Evolutionary conservation across 2,113 vertebrate species (phyloP).

Genomic region (Cromileptes altivelis): DNA sequence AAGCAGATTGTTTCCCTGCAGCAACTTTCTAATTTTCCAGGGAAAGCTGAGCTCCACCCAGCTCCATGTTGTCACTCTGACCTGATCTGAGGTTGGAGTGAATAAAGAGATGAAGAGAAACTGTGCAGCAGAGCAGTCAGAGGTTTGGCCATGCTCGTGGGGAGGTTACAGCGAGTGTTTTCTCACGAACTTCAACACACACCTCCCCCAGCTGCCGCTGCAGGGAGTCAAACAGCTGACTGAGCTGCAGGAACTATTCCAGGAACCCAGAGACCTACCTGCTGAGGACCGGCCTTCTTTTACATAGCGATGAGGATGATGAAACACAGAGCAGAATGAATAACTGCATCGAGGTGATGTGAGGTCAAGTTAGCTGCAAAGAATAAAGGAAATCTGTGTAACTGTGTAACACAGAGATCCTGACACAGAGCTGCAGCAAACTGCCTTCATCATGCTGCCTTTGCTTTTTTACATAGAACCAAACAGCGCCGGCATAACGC

Average conservation of each 20-base stretch:
- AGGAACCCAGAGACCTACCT: too few species aligned
- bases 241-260: not conserved
- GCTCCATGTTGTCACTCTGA: not conserved
- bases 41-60: conserved; percentile 12
- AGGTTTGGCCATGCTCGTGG: not conserved
- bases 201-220: not conserved
- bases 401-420: too few species aligned
- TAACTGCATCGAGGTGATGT: not conserved
- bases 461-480: too few species aligned
- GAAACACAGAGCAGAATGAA: not conserved
- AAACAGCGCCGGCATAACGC: too few species aligned
- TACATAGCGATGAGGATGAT: not conserved
- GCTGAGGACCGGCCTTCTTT: too few species aligned
- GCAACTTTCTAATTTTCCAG: not conserved
- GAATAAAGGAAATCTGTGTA: not conserved
- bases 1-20: conserved; percentile 16
- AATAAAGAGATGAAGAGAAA: not conserved
- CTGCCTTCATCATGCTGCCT: too few species aligned
- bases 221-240: not conserved
- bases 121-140: not conserved
- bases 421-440: too few species aligned
- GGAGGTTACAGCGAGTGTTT: not conserved
- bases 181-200: not conserved
- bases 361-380: not conserved
- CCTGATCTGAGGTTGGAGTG: not conserved